Evolutionary conservation across 2,797 vertebrate species (phyloP).

Genomic region (Malurus splendens): DNA sequence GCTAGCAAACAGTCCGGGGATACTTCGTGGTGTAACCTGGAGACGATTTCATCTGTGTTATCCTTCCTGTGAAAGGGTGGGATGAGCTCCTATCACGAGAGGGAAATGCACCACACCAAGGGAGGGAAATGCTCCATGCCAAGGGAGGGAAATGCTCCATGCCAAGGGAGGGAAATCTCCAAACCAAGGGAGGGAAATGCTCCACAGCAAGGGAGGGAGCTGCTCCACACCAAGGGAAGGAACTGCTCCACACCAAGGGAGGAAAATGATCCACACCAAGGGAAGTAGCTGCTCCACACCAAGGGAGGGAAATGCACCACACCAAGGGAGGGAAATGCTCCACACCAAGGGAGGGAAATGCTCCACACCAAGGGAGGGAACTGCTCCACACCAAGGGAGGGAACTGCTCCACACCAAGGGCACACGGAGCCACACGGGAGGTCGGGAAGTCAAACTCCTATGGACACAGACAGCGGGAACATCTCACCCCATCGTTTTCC

Average conservation of each 20-base stretch:
- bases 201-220: background rate
- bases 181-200: background rate
- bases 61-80: background rate
- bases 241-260: no score
- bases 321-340: no score
- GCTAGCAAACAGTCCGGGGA: background rate
- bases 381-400: no score
- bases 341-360: no score
- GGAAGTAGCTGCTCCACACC: background rate
- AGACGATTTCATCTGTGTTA: background rate
- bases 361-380: no score
- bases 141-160: no score
- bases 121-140: background rate
- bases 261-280: no score
- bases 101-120: background rate
- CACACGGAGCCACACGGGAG: background rate
- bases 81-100: background rate
- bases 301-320: background rate
- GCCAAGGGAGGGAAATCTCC: no score
- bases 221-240: no score
- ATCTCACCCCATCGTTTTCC: background rate
- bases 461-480: background rate
- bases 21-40: background rate
- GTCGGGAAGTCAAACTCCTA: background rate
- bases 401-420: background rate